phyloP scores from a whole-genome alignment of 2,888 invertebrate species.

The Ectemnius lituratus region DNA sequence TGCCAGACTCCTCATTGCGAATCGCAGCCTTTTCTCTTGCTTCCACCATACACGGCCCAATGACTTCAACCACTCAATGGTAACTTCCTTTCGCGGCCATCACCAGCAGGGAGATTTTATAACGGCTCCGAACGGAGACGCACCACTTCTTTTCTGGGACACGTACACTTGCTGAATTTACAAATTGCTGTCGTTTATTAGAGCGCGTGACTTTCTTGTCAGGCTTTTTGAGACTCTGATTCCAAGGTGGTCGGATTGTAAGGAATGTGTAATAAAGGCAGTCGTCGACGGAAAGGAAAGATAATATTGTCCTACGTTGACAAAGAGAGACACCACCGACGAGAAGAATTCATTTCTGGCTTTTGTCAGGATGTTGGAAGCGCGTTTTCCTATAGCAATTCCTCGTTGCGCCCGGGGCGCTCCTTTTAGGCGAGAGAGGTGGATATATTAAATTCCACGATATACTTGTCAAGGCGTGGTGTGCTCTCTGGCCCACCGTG shows the following conservation, averaged over 20 bases:
- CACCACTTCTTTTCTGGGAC: no score
- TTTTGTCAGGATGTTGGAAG: constrained; percentile 32
- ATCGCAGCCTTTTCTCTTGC: not conserved
- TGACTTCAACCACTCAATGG: not conserved
- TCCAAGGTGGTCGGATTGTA: no score
- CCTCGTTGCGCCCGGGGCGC: constrained; percentile 12
- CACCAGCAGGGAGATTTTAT: no score
- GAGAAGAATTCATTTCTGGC: constrained; percentile 35
- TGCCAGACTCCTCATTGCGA: constrained; percentile 22
- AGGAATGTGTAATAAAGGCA: not conserved
- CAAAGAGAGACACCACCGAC: constrained; percentile 12
- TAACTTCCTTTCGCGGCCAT: constrained; percentile 1
- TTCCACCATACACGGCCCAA: not conserved
- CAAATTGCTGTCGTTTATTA: no score
- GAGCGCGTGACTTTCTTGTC: no score
- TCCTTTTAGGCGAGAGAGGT: constrained; percentile 41
- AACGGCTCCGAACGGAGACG: no score
- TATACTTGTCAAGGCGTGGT: constrained; percentile 73
- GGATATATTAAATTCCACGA: constrained; percentile 72
- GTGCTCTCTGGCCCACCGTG: constrained; percentile 43
- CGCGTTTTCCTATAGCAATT: constrained; percentile 16
- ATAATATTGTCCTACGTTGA: constrained; percentile 31
- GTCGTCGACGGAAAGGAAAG: constrained; percentile 10
- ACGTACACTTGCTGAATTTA: no score
- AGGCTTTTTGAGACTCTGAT: no score